phyloP scores from a whole-genome alignment of 2,797 vertebrate genomes.

The Harpagifer antarcticus region DNA sequence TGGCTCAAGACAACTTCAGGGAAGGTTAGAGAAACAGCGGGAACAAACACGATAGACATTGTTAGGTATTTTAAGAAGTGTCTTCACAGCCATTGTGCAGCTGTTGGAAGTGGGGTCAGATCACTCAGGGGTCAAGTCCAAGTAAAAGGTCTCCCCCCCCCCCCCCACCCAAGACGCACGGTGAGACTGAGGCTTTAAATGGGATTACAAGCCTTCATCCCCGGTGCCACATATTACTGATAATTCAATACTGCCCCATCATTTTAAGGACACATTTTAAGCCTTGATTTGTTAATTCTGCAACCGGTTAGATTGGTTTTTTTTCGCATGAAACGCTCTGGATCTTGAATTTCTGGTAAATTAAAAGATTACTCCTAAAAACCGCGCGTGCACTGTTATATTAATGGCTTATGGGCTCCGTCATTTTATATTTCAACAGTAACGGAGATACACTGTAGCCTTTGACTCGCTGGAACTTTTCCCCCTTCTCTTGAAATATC shows the following conservation, averaged over 20 bases:
- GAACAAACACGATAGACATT: slow-evolving; percentile 63
- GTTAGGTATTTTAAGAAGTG: slow-evolving; percentile 61
- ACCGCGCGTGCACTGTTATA: slow-evolving; percentile 32
- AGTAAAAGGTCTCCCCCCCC: slow-evolving; percentile 32
- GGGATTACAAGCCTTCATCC: slow-evolving; percentile 64
- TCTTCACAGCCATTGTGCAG: slow-evolving; percentile 64
- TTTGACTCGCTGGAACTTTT: slow-evolving; percentile 73
- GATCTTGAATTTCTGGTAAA: neutral
- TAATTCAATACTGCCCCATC: slow-evolving; percentile 47
- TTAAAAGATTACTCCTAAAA: slow-evolving; percentile 19
- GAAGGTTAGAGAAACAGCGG: slow-evolving; percentile 70
- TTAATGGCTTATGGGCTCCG: slow-evolving; percentile 49
- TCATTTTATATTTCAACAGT: slow-evolving; percentile 66
- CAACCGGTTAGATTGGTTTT: neutral
- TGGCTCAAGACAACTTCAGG: slow-evolving; percentile 70
- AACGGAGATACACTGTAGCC: slow-evolving; percentile 43
- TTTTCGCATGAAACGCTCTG: neutral
- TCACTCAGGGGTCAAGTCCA: slow-evolving; percentile 77
- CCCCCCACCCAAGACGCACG: slow-evolving; percentile 60
- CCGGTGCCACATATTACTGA: slow-evolving; percentile 58
- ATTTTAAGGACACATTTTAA: slow-evolving; percentile 29
- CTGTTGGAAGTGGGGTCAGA: slow-evolving; percentile 73
- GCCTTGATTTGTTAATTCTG: slow-evolving; percentile 22
- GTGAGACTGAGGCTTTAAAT: slow-evolving; percentile 59
- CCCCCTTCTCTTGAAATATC: neutral